phyloP scores from a whole-genome alignment of 53 echinoderm and acorn worm species.

The Holothuria scabra region DNA sequence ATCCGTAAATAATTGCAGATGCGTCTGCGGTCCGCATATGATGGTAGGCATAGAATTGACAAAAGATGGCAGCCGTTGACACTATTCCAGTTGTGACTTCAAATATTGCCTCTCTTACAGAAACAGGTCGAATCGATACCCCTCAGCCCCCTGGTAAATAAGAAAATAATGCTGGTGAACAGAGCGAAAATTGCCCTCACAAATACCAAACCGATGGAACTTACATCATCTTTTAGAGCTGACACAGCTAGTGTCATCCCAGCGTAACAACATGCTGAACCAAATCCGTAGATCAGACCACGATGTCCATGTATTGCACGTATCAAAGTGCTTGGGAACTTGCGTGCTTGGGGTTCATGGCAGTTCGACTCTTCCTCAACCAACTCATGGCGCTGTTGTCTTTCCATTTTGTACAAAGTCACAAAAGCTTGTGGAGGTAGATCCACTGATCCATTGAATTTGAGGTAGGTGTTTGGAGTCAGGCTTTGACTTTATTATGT shows the following conservation, averaged over 20 bases:
- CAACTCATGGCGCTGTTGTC: too few relatives aligned
- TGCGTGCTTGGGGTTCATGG: too few relatives aligned
- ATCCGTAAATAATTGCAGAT: slow-evolving; percentile 46
- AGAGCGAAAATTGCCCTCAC: slow-evolving; percentile 6
- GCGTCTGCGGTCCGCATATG: slow-evolving; percentile 46
- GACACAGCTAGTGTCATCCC: slow-evolving; percentile 17
- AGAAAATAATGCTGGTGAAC: neutral
- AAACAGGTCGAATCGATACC: slow-evolving; percentile 6
- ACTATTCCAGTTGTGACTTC: slow-evolving; percentile 21
- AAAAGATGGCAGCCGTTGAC: slow-evolving; percentile 24
- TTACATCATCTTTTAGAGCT: slow-evolving; percentile 1
- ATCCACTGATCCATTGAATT: too few relatives aligned
- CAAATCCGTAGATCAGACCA: slow-evolving; percentile 1
- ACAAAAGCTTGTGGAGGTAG: too few relatives aligned
- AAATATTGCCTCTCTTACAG: neutral
- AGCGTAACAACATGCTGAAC: slow-evolving; percentile 18
- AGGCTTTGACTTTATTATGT: too few relatives aligned
- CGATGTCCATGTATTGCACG: neutral
- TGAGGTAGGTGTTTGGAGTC: too few relatives aligned
- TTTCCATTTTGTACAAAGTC: too few relatives aligned
- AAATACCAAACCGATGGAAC: slow-evolving; percentile 18
- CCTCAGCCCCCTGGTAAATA: slow-evolving; percentile 14
- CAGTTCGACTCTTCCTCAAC: too few relatives aligned
- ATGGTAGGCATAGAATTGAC: slow-evolving; percentile 50
- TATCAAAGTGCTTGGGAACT: too few relatives aligned